Conservation (phyloP, 1,140 invertebrate species). For the Thereuonema tuberculata region DNA sequence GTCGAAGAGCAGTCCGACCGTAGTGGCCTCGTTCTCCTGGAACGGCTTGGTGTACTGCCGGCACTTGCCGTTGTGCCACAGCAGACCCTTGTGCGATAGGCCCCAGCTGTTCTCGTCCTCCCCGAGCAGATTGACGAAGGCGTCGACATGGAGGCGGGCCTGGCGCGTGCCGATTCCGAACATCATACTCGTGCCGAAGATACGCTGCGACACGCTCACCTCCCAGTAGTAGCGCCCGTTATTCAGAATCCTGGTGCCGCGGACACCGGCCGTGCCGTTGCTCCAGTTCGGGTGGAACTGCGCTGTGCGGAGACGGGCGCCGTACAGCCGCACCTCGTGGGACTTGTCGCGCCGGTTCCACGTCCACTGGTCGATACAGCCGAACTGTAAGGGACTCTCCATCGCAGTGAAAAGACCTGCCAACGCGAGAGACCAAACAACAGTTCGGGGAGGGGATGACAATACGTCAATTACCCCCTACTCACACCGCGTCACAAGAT, state of each 20-base stretch:
- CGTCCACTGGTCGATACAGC: conserved; percentile 47
- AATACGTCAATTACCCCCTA: too few species aligned
- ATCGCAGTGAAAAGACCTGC: too few species aligned
- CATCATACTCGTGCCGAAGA: conserved; percentile 65
- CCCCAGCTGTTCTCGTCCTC: conserved; percentile 56
- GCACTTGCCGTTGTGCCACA: conserved; percentile 50
- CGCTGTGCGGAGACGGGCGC: conserved; percentile 36
- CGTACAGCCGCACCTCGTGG: conserved; percentile 45
- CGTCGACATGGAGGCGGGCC: conserved; percentile 46
- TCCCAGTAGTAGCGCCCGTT: conserved; percentile 54
- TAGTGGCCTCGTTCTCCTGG: conserved; percentile 49
- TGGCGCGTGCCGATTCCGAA: conserved; percentile 51
- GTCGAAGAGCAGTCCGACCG: conserved; percentile 50
- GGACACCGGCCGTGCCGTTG: conserved; percentile 53
- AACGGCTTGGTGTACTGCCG: conserved; percentile 50
- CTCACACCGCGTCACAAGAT: too few species aligned
- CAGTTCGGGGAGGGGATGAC: too few species aligned
- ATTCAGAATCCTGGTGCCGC: conserved; percentile 47
- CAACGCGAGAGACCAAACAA: too few species aligned
- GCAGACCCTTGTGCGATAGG: conserved; percentile 52
- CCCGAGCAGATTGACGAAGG: conserved; percentile 53
- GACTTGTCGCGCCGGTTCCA: conserved; percentile 48
- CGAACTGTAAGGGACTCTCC: conserved; percentile 31
- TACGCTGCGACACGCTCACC: conserved; percentile 44
- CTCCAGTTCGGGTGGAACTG: conserved; percentile 62